Percentiles rank a stretch among this genome's conserved stretches.
phyloP scores from a whole-genome alignment of 2,113 vertebrate genomes.

The Anarhynchus alexandrinus region DNA sequence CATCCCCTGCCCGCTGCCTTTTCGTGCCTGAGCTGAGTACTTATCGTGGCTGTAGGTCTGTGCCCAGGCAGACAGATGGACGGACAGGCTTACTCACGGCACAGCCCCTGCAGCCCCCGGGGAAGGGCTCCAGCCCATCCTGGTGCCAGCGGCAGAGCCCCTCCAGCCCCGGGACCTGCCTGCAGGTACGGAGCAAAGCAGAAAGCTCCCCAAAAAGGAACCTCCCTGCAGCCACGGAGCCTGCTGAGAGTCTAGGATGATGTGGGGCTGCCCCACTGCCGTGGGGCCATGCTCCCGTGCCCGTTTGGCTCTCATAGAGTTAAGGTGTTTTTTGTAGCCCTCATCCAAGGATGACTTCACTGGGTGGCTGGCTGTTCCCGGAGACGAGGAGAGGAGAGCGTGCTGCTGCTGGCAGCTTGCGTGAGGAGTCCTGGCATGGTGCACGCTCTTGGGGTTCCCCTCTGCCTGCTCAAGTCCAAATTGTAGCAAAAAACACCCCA shows the following conservation, averaged over 20 bases:
- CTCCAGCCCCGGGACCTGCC: background rate
- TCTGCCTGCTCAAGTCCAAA: background rate
- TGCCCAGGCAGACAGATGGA: background rate
- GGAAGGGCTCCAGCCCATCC: background rate
- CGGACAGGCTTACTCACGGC: background rate
- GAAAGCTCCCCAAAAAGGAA: background rate
- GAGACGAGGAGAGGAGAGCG: background rate
- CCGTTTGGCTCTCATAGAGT: background rate
- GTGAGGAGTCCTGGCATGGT: background rate
- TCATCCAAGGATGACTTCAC: background rate
- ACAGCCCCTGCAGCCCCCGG: background rate
- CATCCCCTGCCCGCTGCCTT: background rate
- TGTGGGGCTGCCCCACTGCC: accelerated
- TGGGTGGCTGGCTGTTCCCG: background rate
- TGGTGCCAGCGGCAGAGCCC: background rate
- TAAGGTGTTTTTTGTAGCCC: background rate
- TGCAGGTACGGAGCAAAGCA: background rate
- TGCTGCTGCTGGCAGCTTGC: background rate
- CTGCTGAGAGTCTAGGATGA: background rate
- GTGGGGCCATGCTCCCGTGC: accelerated
- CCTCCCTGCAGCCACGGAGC: accelerated
- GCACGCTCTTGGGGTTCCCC: background rate
- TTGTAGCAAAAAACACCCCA: background rate
- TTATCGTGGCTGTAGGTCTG: accelerated
- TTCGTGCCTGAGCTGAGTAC: accelerated